Conservation (phyloP, 2,888 invertebrate species). For the Barypeithes pellucidus region DNA sequence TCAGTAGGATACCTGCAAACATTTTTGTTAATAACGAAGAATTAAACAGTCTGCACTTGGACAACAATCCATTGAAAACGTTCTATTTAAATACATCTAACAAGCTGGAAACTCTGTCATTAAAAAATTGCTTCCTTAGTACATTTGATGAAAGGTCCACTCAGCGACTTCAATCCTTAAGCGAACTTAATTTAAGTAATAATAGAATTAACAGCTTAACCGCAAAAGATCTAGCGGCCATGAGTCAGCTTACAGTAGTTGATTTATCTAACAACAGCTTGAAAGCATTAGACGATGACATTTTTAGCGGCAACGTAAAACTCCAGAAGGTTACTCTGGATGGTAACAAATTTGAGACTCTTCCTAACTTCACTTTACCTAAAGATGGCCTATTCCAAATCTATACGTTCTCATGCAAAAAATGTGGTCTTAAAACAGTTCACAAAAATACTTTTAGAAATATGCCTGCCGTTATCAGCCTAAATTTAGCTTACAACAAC, state of each 20-base stretch:
- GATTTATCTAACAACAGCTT: constrained; percentile 84
- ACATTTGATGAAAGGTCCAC: constrained; percentile 79
- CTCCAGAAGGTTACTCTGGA: constrained; percentile 81
- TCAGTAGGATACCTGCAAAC: constrained; percentile 76
- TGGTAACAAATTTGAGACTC: constrained; percentile 78
- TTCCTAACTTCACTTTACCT: constrained; percentile 76
- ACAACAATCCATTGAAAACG: constrained; percentile 79
- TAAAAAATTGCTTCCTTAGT: constrained; percentile 80
- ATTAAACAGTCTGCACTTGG: constrained; percentile 79
- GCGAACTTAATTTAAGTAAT: constrained; percentile 78
- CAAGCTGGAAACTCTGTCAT: constrained; percentile 79
- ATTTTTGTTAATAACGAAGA: constrained; percentile 79
- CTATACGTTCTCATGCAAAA: constrained; percentile 79
- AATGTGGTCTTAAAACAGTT: constrained; percentile 79
- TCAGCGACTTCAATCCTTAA: constrained; percentile 72
- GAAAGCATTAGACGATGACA: constrained; percentile 78
- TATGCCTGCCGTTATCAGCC: constrained; percentile 77
- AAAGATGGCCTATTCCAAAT: constrained; percentile 53
- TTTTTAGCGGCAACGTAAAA: constrained; percentile 81
- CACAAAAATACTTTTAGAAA: constrained; percentile 79
- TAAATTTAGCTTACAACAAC: constrained; percentile 79
- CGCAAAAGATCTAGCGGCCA: constrained; percentile 78
- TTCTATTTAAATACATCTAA: constrained; percentile 77
- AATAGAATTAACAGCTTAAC: constrained; percentile 81
- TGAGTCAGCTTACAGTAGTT: constrained; percentile 79